phyloP scores from a whole-genome alignment of 2,888 invertebrate genomes.

The Calameuta pallipes region DNA sequence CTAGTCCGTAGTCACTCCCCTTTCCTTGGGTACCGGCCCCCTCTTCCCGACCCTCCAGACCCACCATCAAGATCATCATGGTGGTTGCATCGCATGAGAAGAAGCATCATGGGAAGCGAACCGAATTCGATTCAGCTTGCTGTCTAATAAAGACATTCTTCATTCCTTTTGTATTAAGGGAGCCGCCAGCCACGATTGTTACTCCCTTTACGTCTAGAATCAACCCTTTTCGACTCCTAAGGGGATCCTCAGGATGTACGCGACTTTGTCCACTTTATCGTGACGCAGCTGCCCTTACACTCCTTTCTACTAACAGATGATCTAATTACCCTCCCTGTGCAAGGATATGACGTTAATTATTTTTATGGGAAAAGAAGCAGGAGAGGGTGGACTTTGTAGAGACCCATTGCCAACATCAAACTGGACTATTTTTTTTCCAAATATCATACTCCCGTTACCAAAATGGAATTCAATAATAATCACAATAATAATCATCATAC shows the following conservation, averaged over 20 bases:
- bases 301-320: conserved; percentile 31
- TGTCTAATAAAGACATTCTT: conserved; percentile 64
- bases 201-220: conserved; percentile 25
- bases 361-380: not conserved
- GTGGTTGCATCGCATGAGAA: conserved; percentile 28
- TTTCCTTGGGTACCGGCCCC: conserved; percentile 34
- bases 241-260: conserved; percentile 17
- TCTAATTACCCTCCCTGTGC: conserved; percentile 30
- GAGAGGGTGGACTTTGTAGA: not conserved
- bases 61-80: conserved; percentile 47
- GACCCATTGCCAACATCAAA: not conserved
- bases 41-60: conserved; percentile 18
- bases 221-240: conserved; percentile 14
- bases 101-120: conserved; percentile 37
- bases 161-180: conserved; percentile 54
- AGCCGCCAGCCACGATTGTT: conserved; percentile 8
- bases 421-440: too few relatives aligned
- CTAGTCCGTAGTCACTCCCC: conserved; percentile 49
- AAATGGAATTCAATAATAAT: not conserved
- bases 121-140: conserved; percentile 51
- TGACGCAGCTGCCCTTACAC: conserved; percentile 31
- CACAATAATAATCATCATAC: not conserved
- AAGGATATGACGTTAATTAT: not conserved
- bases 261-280: conserved; percentile 12
- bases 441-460: not conserved